Evolutionary conservation across 1,140 invertebrate genomes (phyloP), one percentile per base, ranked within the genome.

Genomic region (Papilio xuthus): DNA sequence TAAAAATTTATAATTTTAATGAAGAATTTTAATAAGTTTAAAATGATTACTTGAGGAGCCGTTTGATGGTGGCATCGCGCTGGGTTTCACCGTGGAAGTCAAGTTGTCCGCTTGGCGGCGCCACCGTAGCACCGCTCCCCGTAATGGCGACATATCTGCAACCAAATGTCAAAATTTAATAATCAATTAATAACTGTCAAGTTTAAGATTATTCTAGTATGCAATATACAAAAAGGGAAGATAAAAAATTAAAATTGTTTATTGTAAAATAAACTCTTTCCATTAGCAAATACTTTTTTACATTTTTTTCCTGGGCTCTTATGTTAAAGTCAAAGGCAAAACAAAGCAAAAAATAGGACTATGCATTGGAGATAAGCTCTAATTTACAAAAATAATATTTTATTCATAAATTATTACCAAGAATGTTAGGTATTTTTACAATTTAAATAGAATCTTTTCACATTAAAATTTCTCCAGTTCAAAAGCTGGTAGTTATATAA

Each of bases 71-170:
- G 73, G 50, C 73, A 50, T 50, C 26, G 73, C 44, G 73, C 73
- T 75, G 12, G 73, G 44, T 37, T 75, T 75, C 73, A 75, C 28
- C 12, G 73, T 80, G 28, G 28, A 63, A 10, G 53, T 67, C 50
- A 28, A 77, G 41, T 80, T 77, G 4, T 86, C 84, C 47, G 85
- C 88, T 53, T 92, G 86, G 69, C 92, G 90, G 82, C 90, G 92
- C 92, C 90, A 89, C 82, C 92, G 89, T 78, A 89, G 80, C 81
- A 88, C 82, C 41, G 80, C 70, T 60, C 82, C 80, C 78, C 88
- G 83, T n/a, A 87, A 79, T 20, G 90, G 90, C 83, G 92, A 92
- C 92, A 93, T 93, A 53, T 78, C 84, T 89, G 83, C 23, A 72
- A 80, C 80, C 63, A 84, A 69, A 75, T 53, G 26, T 72, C 71